Base-by-base conservation (phyloP, 2,888 invertebrate species). In the Pegoplata infirma region DNA sequence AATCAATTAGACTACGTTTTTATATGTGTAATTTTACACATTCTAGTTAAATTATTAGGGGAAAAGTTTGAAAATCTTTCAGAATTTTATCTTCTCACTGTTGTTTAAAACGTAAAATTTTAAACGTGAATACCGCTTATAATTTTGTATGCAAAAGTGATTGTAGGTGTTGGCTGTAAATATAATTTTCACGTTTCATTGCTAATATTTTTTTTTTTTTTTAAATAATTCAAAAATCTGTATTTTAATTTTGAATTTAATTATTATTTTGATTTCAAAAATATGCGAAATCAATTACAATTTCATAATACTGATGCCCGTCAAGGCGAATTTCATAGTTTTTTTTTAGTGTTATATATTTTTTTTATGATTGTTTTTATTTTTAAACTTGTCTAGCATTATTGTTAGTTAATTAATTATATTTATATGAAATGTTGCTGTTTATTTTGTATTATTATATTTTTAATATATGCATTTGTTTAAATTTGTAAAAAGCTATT, bases 181-280 rank as follows among this genome's bases (percentile, higher is more conserved):
- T 25, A 72, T 69, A 58, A 58, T 74, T 63, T 78, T 68, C 68
- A 74, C 68, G 73, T 63, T 72, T 76, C 66, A 61, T 67, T 75
- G 61, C 56, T 59, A 23, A 23, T 23, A 23, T 23, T 21, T 59
- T 16, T 46, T 46, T 28, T 19, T 10, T 16, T 58, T 67, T 7
- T 46, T 5, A 44, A n/a, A n/a, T n/a, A n/a, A 46, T 19, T 21
- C 19, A 25, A 8, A 32, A 32, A n/a, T 25, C 6, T 40, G n/a
- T 40, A 56, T 63, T 49, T 68, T 63, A 47, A 19, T 19, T 36
- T 69, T 44, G 63, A 69, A 56, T 40, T 63, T 63, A 68, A 68
- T 67, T 53, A 67, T 47, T 40, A 23, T 55, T 40, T 68, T 44
- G 17, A 14, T 23, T 49, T 32, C 10, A n/a, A 55, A 8, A 25